phyloP scores from a whole-genome alignment of 2,888 invertebrate genomes.

The Andrena dorsata region DNA sequence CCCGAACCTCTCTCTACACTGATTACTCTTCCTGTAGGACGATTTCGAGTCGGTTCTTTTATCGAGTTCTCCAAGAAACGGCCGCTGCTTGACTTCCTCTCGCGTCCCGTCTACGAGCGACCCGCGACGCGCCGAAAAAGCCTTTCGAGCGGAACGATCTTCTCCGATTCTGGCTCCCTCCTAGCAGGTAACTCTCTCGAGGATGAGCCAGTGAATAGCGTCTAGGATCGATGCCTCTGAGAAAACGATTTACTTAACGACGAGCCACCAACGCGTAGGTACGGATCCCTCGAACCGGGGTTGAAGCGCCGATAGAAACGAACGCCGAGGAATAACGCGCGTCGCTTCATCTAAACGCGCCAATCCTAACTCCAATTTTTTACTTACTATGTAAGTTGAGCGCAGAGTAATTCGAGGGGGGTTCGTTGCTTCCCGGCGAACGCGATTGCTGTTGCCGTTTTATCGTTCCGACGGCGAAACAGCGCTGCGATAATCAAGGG shows the following conservation, averaged over 20 bases:
- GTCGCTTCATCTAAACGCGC: neutral
- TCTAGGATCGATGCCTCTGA: neutral
- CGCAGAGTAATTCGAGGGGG: neutral
- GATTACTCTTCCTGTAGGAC: neutral
- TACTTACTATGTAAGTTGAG: no score
- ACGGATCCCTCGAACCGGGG: neutral
- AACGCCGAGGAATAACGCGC: neutral
- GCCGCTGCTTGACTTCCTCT: neutral
- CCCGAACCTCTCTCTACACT: neutral
- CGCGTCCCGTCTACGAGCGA: neutral
- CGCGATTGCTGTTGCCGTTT: neutral
- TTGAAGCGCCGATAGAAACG: neutral
- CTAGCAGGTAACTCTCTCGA: neutral
- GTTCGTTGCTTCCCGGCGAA: no score
- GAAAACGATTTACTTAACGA: neutral
- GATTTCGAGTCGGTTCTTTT: neutral
- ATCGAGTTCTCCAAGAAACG: neutral
- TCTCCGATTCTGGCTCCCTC: neutral
- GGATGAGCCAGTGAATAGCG: neutral
- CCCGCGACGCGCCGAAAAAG: neutral
- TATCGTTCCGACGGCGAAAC: conserved; percentile 4
- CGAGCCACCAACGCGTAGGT: neutral
- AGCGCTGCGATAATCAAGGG: conserved; percentile 27
- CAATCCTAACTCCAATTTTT: neutral
- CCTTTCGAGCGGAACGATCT: neutral